Evolutionary conservation across 2,888 invertebrate species (phyloP).

Genomic region (Microchrysa polita): DNA sequence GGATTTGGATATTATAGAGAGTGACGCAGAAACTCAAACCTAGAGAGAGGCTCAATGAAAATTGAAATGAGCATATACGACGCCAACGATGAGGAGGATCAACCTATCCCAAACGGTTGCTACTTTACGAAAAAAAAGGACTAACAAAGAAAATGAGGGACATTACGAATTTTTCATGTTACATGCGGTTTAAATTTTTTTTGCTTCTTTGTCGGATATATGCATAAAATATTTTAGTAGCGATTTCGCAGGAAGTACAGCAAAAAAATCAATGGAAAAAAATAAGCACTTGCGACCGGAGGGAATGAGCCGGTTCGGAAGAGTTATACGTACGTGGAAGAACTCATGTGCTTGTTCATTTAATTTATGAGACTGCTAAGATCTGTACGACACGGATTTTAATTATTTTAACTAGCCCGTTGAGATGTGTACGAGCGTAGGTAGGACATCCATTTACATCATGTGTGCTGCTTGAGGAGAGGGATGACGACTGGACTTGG

Average conservation of each 20-base stretch:
- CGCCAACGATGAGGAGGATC: background rate
- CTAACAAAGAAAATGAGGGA: constrained; percentile 41
- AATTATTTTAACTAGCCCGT: constrained; percentile 43
- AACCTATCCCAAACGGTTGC: no score
- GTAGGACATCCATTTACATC: background rate
- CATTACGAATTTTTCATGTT: constrained; percentile 40
- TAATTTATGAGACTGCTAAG: constrained; percentile 46
- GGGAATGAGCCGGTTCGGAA: background rate
- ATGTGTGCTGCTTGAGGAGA: constrained; percentile 2
- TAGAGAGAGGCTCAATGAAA: constrained; percentile 21
- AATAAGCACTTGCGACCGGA: background rate
- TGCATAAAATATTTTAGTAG: constrained; percentile 42
- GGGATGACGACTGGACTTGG: background rate
- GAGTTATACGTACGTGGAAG: background rate
- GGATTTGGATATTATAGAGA: no score
- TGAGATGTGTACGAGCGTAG: constrained; percentile 23
- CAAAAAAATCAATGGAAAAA: constrained; percentile 9
- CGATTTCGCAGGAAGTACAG: constrained; percentile 29
- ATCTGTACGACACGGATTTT: constrained; percentile 44
- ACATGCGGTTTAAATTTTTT: constrained; percentile 39
- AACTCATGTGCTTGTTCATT: constrained; percentile 39
- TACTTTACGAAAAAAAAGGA: constrained; percentile 33
- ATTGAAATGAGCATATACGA: constrained; percentile 41
- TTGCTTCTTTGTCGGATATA: background rate
- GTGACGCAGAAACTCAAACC: background rate